Evolutionary conservation across 2,113 vertebrate genomes (phyloP).

Genomic region (Syngnathus typhle): DNA sequence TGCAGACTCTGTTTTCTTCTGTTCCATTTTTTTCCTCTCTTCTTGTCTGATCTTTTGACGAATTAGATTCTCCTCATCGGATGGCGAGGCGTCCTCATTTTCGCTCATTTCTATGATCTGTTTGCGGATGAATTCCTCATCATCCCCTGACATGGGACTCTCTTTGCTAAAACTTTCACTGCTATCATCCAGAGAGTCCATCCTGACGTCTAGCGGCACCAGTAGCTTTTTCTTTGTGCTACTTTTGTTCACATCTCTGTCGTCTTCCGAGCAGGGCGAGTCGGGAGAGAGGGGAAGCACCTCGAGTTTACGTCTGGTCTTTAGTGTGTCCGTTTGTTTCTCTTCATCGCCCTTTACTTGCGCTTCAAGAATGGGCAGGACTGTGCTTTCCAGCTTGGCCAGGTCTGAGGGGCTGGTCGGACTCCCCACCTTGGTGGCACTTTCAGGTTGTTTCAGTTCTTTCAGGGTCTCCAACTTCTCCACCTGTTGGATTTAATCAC

Average conservation of each 20-base stretch:
- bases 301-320: conserved; percentile 73
- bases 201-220: conserved; percentile 69
- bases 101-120: conserved; percentile 95
- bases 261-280: conserved; percentile 77
- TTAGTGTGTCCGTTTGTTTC: conserved; percentile 58
- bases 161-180: conserved; percentile 87
- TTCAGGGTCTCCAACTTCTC: conserved; percentile 69
- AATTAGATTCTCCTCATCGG: conserved; percentile 81
- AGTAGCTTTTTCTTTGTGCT: conserved; percentile 68
- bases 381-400: conserved; percentile 88
- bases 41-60: conserved; percentile 77
- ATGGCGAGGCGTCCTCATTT: conserved; percentile 89
- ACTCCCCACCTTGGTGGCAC: conserved; percentile 71
- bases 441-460: conserved; percentile 69
- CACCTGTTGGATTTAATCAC: conserved; percentile 67
- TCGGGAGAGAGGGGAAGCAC: conserved; percentile 73
- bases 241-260: conserved; percentile 54
- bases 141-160: conserved; percentile 85
- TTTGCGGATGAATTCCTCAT: conserved; percentile 90
- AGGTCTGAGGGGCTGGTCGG: conserved; percentile 87
- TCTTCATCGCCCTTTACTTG: conserved; percentile 68
- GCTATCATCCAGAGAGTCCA: conserved; percentile 89
- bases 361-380: conserved; percentile 91
- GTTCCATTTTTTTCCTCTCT: conserved; percentile 67
- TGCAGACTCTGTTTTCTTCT: conserved; percentile 70